Conservation (phyloP, 2,797 vertebrate genomes). For the Typhlichthys subterraneus region DNA sequence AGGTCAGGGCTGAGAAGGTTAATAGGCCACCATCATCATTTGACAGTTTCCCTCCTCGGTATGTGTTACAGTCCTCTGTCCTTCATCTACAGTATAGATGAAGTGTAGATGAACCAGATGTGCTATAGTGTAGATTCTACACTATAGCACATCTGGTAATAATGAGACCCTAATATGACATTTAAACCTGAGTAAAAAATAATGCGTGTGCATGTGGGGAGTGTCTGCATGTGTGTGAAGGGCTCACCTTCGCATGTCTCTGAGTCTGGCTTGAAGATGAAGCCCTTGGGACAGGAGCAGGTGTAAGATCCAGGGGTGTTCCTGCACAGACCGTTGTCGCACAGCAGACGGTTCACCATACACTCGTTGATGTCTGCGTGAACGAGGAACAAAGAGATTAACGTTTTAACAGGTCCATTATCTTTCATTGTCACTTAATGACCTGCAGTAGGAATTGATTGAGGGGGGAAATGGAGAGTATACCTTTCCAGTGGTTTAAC, state of each 20-base stretch:
- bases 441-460: background rate
- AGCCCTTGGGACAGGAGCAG: slow-evolving; percentile 86
- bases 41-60: slow-evolving; percentile 5
- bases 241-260: slow-evolving; percentile 83
- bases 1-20: slow-evolving; percentile 30
- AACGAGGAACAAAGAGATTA: background rate
- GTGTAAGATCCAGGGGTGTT: slow-evolving; percentile 96
- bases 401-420: background rate
- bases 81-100: slow-evolving; percentile 3
- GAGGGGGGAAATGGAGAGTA: background rate
- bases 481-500: no score
- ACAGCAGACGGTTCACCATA: slow-evolving; percentile 90
- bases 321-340: slow-evolving; percentile 93
- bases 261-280: slow-evolving; percentile 80
- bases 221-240: background rate
- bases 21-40: slow-evolving; percentile 12
- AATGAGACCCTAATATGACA: slow-evolving; percentile 23
- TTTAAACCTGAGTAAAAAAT: slow-evolving; percentile 16
- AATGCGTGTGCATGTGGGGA: background rate
- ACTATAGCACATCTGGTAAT: slow-evolving; percentile 40
- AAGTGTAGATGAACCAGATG: slow-evolving; percentile 37
- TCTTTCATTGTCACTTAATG: background rate
- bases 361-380: slow-evolving; percentile 94
- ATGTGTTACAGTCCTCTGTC: slow-evolving; percentile 4
- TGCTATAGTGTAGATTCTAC: no score